Percentiles rank a stretch among this genome's conserved stretches.
These are phyloP conservation scores for Achroia grisella DNA, from an alignment of 1,140 invertebrate genomes.

Conservation along the genomic window DNA sequence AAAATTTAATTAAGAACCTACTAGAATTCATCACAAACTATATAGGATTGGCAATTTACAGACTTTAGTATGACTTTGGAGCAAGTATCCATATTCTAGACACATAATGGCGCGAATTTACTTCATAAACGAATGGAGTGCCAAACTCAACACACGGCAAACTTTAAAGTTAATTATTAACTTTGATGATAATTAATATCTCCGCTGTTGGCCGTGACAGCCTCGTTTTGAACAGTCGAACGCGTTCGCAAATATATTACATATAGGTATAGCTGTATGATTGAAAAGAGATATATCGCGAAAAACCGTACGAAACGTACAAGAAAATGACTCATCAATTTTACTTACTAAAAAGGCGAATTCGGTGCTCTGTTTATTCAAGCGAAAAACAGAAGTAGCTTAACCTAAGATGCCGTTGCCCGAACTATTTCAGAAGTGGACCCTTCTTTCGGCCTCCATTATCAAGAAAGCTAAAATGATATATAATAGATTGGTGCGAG, in stretches of 20 bases:
- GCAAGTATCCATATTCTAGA: conserved; percentile 11
- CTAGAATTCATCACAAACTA: too few species aligned
- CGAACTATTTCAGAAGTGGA: background rate
- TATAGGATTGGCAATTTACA: too few species aligned
- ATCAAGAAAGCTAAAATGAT: too few species aligned
- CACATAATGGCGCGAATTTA: conserved; percentile 50
- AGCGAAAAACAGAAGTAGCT: conserved; percentile 1
- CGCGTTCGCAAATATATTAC: background rate
- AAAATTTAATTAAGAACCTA: too few species aligned
- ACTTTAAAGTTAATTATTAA: conserved; percentile 63
- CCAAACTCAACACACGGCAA: conserved; percentile 49
- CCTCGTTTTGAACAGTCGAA: background rate
- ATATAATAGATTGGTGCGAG: too few species aligned
- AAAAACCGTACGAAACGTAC: background rate
- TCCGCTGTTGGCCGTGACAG: conserved; percentile 22
- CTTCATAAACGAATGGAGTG: conserved; percentile 40
- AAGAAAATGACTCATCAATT: conserved; percentile 3
- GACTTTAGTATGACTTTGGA: too few species aligned
- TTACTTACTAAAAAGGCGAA: conserved; percentile 2
- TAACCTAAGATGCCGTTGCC: background rate
- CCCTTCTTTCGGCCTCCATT: background rate
- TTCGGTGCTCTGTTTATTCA: background rate
- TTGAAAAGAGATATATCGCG: background rate
- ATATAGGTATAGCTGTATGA: background rate
- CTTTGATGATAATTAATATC: conserved; percentile 57